Evolutionary conservation across 1,140 invertebrate genomes (phyloP).

Genomic region (Frieseomelitta varia): DNA sequence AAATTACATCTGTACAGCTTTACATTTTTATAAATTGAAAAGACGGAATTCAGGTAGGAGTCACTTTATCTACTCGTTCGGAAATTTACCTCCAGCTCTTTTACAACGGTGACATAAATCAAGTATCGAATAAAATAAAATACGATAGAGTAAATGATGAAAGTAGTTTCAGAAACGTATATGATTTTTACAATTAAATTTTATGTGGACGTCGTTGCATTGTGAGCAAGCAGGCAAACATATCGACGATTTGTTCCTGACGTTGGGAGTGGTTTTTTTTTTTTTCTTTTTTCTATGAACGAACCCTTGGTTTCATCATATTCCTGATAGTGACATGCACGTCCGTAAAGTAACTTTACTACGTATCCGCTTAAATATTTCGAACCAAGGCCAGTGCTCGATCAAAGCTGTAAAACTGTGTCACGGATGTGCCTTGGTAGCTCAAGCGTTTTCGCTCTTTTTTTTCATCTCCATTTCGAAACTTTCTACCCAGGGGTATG

Average conservation of each 20-base stretch:
- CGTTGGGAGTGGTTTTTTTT: neutral
- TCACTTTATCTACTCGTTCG: too few relatives aligned
- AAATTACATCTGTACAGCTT: too few relatives aligned
- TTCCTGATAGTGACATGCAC: conserved; percentile 2
- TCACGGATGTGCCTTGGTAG: conserved; percentile 29
- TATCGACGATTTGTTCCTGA: neutral
- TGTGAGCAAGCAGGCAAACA: neutral
- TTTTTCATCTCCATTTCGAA: conserved; percentile 23
- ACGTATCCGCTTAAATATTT: conserved; percentile 32
- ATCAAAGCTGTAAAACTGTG: conserved; percentile 47
- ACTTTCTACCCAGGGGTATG: conserved; percentile 17
- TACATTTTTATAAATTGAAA: too few relatives aligned
- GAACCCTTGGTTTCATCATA: neutral
- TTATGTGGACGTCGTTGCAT: too few relatives aligned
- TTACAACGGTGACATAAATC: too few relatives aligned
- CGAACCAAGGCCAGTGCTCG: conserved; percentile 32
- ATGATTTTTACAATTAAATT: neutral
- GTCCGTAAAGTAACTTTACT: conserved; percentile 16
- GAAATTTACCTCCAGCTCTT: too few relatives aligned
- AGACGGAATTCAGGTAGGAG: too few relatives aligned
- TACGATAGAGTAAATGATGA: neutral
- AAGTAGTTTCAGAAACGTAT: neutral
- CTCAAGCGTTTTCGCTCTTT: conserved; percentile 11
- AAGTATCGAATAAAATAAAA: neutral
- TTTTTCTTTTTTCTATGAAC: neutral